These are phyloP conservation scores for Oegoconia quadripuncta DNA, from an alignment of 2,888 invertebrate species.

Conservation along the genomic window DNA sequence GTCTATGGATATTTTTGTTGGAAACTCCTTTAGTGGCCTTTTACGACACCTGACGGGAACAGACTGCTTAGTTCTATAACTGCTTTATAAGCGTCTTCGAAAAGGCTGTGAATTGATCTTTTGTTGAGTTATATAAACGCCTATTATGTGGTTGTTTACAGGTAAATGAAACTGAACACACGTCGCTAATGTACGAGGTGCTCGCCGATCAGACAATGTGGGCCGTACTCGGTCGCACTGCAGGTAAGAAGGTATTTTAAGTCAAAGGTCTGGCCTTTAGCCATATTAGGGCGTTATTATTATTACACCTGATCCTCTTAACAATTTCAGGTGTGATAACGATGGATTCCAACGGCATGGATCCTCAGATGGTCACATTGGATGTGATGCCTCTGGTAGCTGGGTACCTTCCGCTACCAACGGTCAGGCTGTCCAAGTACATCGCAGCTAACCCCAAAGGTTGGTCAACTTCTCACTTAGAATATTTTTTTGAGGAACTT, in stretches of 20 bases:
- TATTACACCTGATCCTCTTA: not conserved
- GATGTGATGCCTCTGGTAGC: constrained; percentile 96
- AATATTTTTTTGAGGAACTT: not conserved
- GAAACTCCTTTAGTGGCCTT: too few relatives aligned
- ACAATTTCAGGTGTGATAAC: constrained; percentile 84
- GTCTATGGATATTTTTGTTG: too few relatives aligned
- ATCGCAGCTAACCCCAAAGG: constrained; percentile 86
- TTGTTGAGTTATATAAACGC: too few relatives aligned
- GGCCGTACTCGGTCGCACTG: constrained; percentile 94
- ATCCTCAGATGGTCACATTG: constrained; percentile 86
- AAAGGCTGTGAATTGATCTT: too few relatives aligned
- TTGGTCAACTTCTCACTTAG: constrained; percentile 24
- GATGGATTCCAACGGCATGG: constrained; percentile 79
- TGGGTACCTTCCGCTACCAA: constrained; percentile 93
- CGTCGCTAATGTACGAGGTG: constrained; percentile 94
- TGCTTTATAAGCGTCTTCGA: too few relatives aligned
- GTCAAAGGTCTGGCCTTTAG: not conserved
- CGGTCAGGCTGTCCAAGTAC: constrained; percentile 92
- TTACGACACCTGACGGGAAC: too few relatives aligned
- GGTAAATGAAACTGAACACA: constrained; percentile 74
- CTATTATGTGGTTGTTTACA: too few relatives aligned
- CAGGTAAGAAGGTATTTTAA: constrained; percentile 77
- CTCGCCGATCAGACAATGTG: constrained; percentile 94
- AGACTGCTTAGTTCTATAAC: too few relatives aligned
- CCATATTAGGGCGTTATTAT: not conserved